Evolutionary conservation across 92 coral and sea anemone species (phyloP), one percentile per base, ranked within the genome.

Genomic region (Micromussa lordhowensis): DNA sequence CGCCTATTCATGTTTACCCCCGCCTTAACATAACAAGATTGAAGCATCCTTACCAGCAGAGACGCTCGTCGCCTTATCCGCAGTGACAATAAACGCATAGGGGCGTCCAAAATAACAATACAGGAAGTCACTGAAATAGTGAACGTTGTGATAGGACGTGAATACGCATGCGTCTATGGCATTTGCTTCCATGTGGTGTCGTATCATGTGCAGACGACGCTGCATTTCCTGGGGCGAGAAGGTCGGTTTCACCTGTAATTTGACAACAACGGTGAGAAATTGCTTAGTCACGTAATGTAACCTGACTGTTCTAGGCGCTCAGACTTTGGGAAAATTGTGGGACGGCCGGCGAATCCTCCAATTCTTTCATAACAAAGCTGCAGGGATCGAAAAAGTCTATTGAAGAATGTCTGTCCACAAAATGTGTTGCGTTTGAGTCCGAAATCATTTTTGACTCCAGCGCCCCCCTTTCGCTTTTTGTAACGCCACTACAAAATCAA

Each of bases 111-210:
- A 96, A 76, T 86, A 90, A 74, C 94, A 96, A 55, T 88, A 93
- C 51, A 96, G 78, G 63, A 92, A 96, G 86, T 93, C 99, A 49
- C 98, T 95, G 64, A 82, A 96, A 68, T 96, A 95, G 83, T 90
- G 91, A 71, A 95, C 85, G 80, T 96, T 96, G 75, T 96, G 99
- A 58, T 91, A 88, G 21, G 99, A 93, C 26, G 98, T 95, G n/a
- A 96, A 85, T 75, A 95, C 96, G 93, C 99, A 96, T 88, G 98
- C 98, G 93, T 88, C 98, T n/a, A 96, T 91, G 21, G 82, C 83
- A 61, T 91, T 90, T 8, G 76, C 83, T 81, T 94, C 98, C 99
- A 96, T 96, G 63, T 96, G 96, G 30, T 76, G 59, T 30, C 99
- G 94, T 35, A 96, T 84, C 87, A 88, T 92, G 80, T 81, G 87